phyloP scores from a whole-genome alignment of 2,888 invertebrate species.

The Griposia aprilina region DNA sequence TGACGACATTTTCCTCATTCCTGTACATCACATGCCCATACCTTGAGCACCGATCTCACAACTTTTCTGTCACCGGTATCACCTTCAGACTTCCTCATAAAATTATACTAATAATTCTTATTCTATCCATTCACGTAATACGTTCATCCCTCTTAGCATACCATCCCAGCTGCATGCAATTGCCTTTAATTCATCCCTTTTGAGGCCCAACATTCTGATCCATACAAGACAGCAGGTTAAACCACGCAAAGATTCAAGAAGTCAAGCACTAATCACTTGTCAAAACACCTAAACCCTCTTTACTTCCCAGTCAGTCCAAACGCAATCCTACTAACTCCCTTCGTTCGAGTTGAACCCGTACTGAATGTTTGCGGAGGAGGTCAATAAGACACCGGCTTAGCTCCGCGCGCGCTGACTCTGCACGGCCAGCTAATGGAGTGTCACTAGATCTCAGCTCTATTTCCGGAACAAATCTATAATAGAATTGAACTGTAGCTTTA shows the following conservation, averaged over 20 bases:
- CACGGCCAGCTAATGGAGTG: conserved; percentile 61
- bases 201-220: not conserved
- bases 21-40: too few relatives aligned
- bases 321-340: conserved; percentile 7
- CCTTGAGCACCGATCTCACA: too few relatives aligned
- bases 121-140: too few relatives aligned
- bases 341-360: conserved; percentile 16
- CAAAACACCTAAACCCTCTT: not conserved
- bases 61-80: too few relatives aligned
- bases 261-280: not conserved
- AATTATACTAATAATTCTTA: too few relatives aligned
- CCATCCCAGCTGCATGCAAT: too few relatives aligned
- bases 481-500: conserved; percentile 27
- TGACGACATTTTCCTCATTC: too few relatives aligned
- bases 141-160: too few relatives aligned
- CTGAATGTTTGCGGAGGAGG: conserved; percentile 56
- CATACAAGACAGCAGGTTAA: not conserved
- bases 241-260: not conserved
- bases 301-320: conserved; percentile 17
- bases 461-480: conserved; percentile 54
- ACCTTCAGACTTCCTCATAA: too few relatives aligned
- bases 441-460: conserved; percentile 34
- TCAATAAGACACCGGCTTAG: conserved; percentile 60
- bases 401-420: conserved; percentile 51
- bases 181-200: too few relatives aligned